phyloP scores from a whole-genome alignment of 1,140 invertebrate species.

The Cheumatopsyche charites region DNA sequence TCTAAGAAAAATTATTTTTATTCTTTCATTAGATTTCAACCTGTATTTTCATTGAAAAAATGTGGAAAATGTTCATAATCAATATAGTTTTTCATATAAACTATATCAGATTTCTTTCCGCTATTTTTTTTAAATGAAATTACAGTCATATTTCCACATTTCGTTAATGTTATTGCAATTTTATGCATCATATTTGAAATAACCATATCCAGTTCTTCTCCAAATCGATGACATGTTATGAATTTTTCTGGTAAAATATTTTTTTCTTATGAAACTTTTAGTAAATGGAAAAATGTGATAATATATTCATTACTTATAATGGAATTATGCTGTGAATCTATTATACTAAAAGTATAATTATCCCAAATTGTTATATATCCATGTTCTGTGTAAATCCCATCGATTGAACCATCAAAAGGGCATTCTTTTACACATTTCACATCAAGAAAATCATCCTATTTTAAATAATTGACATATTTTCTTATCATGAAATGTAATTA shows the following conservation, averaged over 20 bases:
- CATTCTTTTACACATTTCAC: not conserved
- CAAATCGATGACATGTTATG: constrained; percentile 57
- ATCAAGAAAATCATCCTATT: not conserved
- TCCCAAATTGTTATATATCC: not conserved
- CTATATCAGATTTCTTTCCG: not conserved
- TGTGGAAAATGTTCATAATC: not conserved
- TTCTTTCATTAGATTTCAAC: not conserved
- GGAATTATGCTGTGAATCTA: not conserved
- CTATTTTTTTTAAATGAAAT: not conserved
- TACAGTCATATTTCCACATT: not conserved
- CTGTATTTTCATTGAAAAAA: not conserved
- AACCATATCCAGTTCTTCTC: constrained; percentile 51
- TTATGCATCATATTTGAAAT: not conserved
- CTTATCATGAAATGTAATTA: no score
- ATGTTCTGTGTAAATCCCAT: constrained; percentile 3
- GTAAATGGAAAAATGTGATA: no score
- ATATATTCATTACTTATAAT: constrained; percentile 1
- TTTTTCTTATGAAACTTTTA: no score
- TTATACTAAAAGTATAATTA: not conserved
- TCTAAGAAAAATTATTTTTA: not conserved
- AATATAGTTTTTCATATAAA: not conserved
- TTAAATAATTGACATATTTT: not conserved
- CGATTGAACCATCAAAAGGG: not conserved
- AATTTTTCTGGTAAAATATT: not conserved
- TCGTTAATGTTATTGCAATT: not conserved